These are phyloP conservation scores for Ceyx margarethae DNA, from an alignment of 2,113 vertebrate species.

Conservation along the genomic window DNA sequence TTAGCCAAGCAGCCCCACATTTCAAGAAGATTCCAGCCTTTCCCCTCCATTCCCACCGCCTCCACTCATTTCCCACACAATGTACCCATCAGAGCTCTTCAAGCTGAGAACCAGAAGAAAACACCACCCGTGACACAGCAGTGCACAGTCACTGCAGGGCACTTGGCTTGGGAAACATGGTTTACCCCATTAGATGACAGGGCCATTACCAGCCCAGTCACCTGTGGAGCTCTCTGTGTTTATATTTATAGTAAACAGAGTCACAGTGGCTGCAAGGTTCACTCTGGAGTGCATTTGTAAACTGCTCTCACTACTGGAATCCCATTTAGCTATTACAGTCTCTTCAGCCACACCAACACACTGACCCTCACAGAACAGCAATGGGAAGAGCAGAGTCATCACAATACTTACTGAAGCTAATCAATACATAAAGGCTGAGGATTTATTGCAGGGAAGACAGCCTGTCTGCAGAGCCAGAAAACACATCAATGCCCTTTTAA, in stretches of 20 bases:
- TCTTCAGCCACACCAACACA: neutral
- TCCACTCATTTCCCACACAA: neutral
- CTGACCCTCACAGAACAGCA: neutral
- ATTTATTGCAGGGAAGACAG: constrained; percentile 26
- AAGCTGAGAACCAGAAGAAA: neutral
- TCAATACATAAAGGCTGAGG: constrained; percentile 52
- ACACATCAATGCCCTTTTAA: constrained; percentile 19
- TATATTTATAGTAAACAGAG: neutral
- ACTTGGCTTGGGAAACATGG: neutral
- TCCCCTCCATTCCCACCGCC: neutral
- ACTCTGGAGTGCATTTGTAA: constrained; percentile 36
- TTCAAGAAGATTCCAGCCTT: neutral
- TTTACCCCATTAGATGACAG: neutral
- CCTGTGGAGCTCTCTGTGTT: neutral
- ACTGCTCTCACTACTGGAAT: constrained; percentile 26
- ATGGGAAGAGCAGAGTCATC: constrained; percentile 21
- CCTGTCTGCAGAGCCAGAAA: constrained; percentile 32
- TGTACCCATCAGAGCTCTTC: neutral
- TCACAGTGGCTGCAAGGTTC: neutral
- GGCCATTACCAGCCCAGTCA: neutral
- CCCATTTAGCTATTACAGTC: constrained; percentile 31
- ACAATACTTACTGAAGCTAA: constrained; percentile 21
- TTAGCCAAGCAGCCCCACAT: neutral
- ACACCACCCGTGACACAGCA: constrained; percentile 10
- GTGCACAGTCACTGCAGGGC: neutral